Evolutionary conservation across 2,113 vertebrate species (phyloP).

Genomic region (Coptodon rendalli): DNA sequence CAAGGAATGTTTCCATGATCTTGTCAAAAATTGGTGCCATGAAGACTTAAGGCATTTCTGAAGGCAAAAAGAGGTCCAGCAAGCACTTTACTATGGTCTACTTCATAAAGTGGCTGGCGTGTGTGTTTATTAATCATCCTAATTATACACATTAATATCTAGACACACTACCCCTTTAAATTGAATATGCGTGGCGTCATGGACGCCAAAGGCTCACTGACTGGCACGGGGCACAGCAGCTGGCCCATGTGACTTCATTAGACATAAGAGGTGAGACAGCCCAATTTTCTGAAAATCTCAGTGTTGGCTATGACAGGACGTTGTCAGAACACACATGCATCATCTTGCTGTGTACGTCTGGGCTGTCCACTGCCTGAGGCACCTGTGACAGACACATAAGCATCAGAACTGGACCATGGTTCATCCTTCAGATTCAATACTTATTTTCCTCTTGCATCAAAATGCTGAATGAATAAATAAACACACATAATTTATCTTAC

Average conservation of each 20-base stretch:
- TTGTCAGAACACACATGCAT: background rate
- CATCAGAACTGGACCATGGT: background rate
- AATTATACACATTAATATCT: background rate
- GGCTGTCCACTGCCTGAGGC: background rate
- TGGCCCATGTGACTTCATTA: background rate
- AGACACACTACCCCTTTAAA: background rate
- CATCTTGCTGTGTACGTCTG: background rate
- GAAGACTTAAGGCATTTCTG: background rate
- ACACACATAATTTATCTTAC: background rate
- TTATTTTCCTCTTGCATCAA: background rate
- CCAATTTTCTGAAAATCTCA: background rate
- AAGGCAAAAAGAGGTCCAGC: background rate
- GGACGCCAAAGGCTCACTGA: background rate
- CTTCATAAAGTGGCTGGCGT: background rate
- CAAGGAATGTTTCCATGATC: background rate
- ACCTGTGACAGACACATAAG: background rate
- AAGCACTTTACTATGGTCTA: background rate
- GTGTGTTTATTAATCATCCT: background rate
- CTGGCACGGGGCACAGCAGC: background rate
- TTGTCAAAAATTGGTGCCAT: background rate
- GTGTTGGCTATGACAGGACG: background rate
- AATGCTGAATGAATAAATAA: background rate
- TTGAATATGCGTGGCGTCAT: background rate
- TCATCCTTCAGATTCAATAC: background rate
- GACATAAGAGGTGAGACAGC: background rate